Conservation (phyloP, 2,797 vertebrate genomes). For the Pachyuromys duprasi region DNA sequence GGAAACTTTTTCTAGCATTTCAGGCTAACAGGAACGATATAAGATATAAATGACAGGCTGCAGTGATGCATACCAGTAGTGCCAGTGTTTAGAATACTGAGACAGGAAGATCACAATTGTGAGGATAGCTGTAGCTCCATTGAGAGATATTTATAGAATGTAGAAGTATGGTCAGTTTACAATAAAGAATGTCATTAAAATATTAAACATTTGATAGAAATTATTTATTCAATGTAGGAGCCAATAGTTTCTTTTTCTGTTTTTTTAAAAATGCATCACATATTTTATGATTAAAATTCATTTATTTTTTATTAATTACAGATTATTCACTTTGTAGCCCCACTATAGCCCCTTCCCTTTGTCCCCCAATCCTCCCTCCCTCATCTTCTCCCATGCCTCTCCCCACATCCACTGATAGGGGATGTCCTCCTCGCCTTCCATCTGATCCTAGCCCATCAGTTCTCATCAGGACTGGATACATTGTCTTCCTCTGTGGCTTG, state of each 20-base stretch:
- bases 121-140: neutral
- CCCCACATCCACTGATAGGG: too few species aligned
- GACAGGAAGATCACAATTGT: neutral
- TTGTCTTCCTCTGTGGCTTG: too few species aligned
- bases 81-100: neutral
- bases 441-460: too few species aligned
- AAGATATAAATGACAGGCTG: neutral
- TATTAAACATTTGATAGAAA: neutral
- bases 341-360: too few species aligned
- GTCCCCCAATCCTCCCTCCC: too few species aligned
- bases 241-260: neutral
- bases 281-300: too few species aligned
- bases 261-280: too few species aligned
- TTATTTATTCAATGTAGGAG: neutral
- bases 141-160: neutral
- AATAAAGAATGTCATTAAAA: slow-evolving; percentile 12
- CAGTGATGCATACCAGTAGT: neutral
- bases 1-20: neutral
- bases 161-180: neutral
- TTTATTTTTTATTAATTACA: too few species aligned
- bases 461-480: too few species aligned
- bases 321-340: too few species aligned
- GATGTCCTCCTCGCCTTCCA: too few species aligned
- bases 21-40: neutral
- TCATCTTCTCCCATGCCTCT: too few species aligned